Evolutionary conservation across 2,113 vertebrate species (phyloP).

Genomic region (Indicator maculatus): DNA sequence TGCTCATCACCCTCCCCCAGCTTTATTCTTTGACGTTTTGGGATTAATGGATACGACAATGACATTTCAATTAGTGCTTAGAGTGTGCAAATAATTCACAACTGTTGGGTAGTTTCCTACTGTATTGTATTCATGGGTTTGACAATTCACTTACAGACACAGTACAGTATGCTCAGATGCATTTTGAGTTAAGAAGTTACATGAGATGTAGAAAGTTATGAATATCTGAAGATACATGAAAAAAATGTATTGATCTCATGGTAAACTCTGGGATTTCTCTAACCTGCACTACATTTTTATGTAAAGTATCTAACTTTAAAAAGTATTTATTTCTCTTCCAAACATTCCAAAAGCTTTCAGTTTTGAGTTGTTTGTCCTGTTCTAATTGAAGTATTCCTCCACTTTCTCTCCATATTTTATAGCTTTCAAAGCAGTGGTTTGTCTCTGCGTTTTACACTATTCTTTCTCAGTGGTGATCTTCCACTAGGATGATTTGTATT

Average conservation of each 20-base stretch:
- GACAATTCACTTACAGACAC: conserved; percentile 17
- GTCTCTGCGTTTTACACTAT: neutral
- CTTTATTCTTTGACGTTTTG: conserved; percentile 66
- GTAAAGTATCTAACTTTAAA: neutral
- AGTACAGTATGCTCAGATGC: neutral
- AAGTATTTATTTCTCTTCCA: neutral
- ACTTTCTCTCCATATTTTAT: neutral
- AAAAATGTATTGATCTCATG: neutral
- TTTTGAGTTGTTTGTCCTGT: neutral
- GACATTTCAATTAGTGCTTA: conserved; percentile 75
- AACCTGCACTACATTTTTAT: neutral
- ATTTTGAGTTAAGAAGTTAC: conserved; percentile 7
- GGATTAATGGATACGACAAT: conserved; percentile 66
- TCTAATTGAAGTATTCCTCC: neutral
- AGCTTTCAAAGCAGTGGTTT: neutral
- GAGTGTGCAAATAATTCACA: conserved; percentile 72
- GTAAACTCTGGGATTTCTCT: neutral
- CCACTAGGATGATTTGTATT: neutral
- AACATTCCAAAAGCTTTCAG: neutral
- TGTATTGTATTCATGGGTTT: conserved; percentile 69
- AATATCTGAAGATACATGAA: neutral
- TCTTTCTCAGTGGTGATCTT: neutral
- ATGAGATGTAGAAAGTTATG: neutral
- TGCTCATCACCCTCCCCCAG: conserved; percentile 64
- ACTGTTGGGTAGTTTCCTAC: conserved; percentile 75